Base-by-base conservation (phyloP, 2,797 vertebrate genomes). In the Morelia viridis region DNA sequence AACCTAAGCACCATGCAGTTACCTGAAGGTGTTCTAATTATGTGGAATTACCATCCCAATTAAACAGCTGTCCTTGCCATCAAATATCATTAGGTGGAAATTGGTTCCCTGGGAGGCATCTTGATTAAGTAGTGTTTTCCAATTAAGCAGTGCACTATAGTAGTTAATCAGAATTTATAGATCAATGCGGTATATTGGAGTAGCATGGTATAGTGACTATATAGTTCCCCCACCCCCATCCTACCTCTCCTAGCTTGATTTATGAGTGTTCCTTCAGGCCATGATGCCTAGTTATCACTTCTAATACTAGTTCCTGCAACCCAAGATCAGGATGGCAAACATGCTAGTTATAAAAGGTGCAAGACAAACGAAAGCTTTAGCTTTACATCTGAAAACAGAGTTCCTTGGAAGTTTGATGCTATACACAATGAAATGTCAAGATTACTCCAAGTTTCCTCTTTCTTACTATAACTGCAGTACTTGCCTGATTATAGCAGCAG, bases 71-170 rank as follows among this genome's bases (percentile, higher is more conserved):
- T 95, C 95, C 90, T 94, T 94, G 71, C 91, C 94, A 96, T 96
- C 94, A 95, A 95, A 76, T 92, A 95, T 92, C 94, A 95, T 96
- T 96, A 96, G 76, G 86, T 91, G 65, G 90, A 96, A 97, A 95
- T 58, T 94, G 84, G 95, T 92, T 96, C 94, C 93, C 94, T 90
- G 92, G 95, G 94, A 97, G 94, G 90, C 89, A 95, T 95, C 94
- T 96, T 95, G 94, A 94, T 95, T 94, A 92, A 96, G 92, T 84
- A 71, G 90, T 93, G 86, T 95, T 96, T 96, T 94, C 96, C 91
- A 85, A 96, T 95, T 95, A 94, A 95, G 92, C 15, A 62, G 58
- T 90, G 84, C n/a, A 65, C 60, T 87, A 85, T 88, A 89, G 90
- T 90, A 92, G 26, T 96, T 95, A 93, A 93, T 94, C 89, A 96